phyloP scores from a whole-genome alignment of 2,113 vertebrate genomes.

The Myotis lucifugus region DNA sequence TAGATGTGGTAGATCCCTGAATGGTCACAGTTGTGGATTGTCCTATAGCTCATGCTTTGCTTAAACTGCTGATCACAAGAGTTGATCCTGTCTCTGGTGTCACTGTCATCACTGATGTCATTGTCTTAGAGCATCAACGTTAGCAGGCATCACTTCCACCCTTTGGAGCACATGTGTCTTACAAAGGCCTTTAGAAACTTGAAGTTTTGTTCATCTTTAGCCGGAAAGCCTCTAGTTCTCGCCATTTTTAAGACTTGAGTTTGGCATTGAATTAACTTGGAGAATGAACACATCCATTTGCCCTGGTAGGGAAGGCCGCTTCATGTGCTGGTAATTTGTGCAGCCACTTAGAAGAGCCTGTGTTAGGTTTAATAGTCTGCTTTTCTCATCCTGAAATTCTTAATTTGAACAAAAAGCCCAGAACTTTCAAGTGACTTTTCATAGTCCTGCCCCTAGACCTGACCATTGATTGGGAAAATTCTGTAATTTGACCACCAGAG shows the following conservation, averaged over 20 bases:
- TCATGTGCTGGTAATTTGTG: not conserved
- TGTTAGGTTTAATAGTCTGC: not conserved
- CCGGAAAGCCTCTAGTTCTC: not conserved
- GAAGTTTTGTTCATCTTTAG: not conserved
- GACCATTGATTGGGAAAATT: not conserved
- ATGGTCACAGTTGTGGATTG: too few relatives aligned
- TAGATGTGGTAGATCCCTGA: too few relatives aligned
- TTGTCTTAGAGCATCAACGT: not conserved
- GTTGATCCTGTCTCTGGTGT: not conserved
- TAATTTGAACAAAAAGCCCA: not conserved
- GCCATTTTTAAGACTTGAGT: not conserved
- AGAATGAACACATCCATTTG: not conserved
- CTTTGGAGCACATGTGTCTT: not conserved
- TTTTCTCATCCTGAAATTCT: not conserved
- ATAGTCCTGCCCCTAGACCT: not conserved
- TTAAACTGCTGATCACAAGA: not conserved
- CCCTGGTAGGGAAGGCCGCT: not conserved
- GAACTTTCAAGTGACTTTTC: not conserved
- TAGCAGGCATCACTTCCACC: not conserved
- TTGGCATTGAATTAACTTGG: not conserved
- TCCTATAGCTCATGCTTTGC: not conserved
- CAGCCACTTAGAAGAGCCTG: too few relatives aligned
- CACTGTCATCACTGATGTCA: not conserved
- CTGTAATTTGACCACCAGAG: not conserved
- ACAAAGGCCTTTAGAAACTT: not conserved